Base-by-base conservation (phyloP, 1,140 invertebrate species). In the Macrocentrus cingulum region DNA sequence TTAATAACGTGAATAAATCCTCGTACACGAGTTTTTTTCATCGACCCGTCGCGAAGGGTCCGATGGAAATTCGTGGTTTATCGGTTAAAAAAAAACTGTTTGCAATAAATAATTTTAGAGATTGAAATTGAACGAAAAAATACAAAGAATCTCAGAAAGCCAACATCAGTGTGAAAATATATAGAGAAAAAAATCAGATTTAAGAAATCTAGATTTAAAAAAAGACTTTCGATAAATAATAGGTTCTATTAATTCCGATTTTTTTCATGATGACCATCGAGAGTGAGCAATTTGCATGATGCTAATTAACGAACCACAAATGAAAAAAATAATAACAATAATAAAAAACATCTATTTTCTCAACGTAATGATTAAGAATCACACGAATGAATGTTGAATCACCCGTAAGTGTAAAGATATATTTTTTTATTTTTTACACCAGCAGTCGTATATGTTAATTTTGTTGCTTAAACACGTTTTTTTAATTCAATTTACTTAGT, bases 1-100 rank as follows among this genome's bases (percentile, higher is more conserved):
- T 87, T 91, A 57, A 91, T 91, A 63, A 88, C 87, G 37, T 89
- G 81, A 83, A 69, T 55, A 42, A 45, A 42, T 29, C 15, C 6
- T 29, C 23, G 5, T 29, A 53, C 5, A 22, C 20, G 32, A 20
- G 15, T 52, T 52, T 18, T 36, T 50, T 50, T n/a, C n/a, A n/a
- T n/a, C n/a, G n/a, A n/a, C 25, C 36, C 11, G 19, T 16, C 9
- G 6, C 41, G 22, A n/a, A 19, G 59, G 54, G 53, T 61, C 23
- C 41, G 34, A 48, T 45, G n/a, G n/a, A n/a, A n/a, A n/a, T n/a
- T n/a, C n/a, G n/a, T 48, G 42, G n/a, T 18, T 15, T 11, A 53
- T 23, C 19, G 18, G 39, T 36, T 19, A 16, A 41, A 29, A n/a
- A 1, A 39, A 29, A 29, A 9, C 4, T 29, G 9, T 5, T 5